Evolutionary conservation across 2,113 vertebrate species (phyloP).

Genomic region (Pelecanoides urinatrix): DNA sequence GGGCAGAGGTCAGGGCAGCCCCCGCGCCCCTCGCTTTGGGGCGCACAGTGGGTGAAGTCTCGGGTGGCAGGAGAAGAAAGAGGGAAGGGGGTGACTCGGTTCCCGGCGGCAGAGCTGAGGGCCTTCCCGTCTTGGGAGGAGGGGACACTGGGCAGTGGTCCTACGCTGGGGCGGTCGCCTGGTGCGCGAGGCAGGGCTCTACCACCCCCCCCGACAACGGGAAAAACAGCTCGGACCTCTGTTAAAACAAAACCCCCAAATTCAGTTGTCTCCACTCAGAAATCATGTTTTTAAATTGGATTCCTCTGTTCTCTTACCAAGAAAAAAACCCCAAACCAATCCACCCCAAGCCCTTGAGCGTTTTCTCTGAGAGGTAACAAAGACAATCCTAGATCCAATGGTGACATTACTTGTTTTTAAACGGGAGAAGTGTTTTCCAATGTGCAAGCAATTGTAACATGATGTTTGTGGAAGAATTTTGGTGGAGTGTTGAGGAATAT

Average conservation of each 20-base stretch:
- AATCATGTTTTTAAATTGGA: not conserved
- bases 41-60: too few relatives aligned
- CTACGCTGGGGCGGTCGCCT: rapidly evolving
- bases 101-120: not conserved
- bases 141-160: too few relatives aligned
- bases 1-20: not conserved
- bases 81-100: not conserved
- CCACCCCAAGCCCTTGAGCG: not conserved
- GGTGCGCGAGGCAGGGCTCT: not conserved
- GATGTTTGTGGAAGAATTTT: not conserved
- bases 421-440: not conserved
- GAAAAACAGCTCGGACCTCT: not conserved
- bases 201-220: not conserved
- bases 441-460: not conserved
- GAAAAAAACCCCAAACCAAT: not conserved
- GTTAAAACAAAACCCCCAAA: too few relatives aligned
- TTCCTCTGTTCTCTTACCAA: not conserved
- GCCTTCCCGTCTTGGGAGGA: not conserved
- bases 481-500: not conserved
- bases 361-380: not conserved
- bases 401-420: not conserved
- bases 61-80: not conserved
- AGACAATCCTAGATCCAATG: not conserved
- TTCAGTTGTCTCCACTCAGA: not conserved
- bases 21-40: rapidly evolving